Evolutionary conservation across 2,113 vertebrate genomes (phyloP), one percentile per base, ranked within the genome.

Genomic region (Spheniscus mendiculus): DNA sequence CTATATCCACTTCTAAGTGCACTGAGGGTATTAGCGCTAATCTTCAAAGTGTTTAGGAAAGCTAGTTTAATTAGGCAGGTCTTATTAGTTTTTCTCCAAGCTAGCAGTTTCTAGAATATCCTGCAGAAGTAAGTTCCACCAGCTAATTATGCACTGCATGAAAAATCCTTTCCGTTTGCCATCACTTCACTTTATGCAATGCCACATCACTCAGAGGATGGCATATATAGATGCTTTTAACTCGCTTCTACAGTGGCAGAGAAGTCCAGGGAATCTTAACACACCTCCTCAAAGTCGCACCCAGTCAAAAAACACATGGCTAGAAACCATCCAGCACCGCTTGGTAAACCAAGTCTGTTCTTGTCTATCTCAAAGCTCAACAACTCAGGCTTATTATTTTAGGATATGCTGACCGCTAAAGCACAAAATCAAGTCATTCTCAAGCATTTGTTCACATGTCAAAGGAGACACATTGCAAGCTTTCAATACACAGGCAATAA

Each of bases 241-340:
- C 42, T 73, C 0, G 0, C 47, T 81, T 71, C 74, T n/a, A n/a
- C n/a, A n/a, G n/a, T n/a, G n/a, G n/a, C n/a, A n/a, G n/a, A n/a
- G 53, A 45, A 89, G 56, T 78, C 50, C 72, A 89, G 89, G 42
- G 69, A 92, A 92, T 83, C 83, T 92, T 36, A 65, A 72, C 38
- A 94, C 70, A 92, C 85, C 85, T 83, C 81, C 93, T 92, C 74
- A 72, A 87, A 96, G 65, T 90, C 58, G 2, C 92, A 87, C 53
- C 40, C 95, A 83, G 40, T 32, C 78, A 86, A 63, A 82, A 93
- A 86, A 36, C 83, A 93, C 59, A 90, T 50, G 85, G 82, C 74
- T 58, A 49, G 59, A 92, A 90, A 72, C 44, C 62, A 58, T 9
- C 12, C 23, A 26, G 81, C 36, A 18, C 44, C 1, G 2, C 62